phyloP scores from a whole-genome alignment of 2,797 vertebrate genomes.

The Hapalemur alaotrensis region DNA sequence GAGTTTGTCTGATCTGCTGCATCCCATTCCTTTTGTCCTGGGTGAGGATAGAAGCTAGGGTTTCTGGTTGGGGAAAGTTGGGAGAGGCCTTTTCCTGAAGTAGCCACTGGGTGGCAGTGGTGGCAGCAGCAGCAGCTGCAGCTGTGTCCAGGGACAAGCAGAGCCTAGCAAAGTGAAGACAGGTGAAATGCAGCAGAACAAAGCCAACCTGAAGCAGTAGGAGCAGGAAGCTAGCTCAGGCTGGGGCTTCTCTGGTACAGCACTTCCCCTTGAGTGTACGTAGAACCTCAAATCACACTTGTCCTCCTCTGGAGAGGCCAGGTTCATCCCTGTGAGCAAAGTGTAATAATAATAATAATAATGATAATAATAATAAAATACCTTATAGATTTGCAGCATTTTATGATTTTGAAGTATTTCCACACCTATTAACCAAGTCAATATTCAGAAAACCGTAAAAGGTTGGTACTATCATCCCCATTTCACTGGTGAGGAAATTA shows the following conservation, averaged over 20 bases:
- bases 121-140: background rate
- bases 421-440: background rate
- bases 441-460: conserved; percentile 9
- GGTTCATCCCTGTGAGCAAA: background rate
- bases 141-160: background rate
- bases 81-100: conserved; percentile 44
- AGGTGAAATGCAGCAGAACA: background rate
- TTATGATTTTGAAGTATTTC: conserved; percentile 27
- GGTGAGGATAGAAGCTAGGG: background rate
- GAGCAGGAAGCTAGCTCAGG: background rate
- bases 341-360: background rate
- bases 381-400: background rate
- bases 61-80: background rate
- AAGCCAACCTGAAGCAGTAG: conserved; percentile 5
- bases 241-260: background rate
- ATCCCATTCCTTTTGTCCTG: background rate
- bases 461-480: background rate
- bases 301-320: background rate
- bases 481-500: background rate
- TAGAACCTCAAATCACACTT: background rate
- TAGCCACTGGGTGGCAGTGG: conserved; percentile 55
- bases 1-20: background rate
- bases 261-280: background rate
- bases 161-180: background rate
- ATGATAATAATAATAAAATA: background rate